These are phyloP conservation scores for Morpho achilles DNA, from an alignment of 2,888 invertebrate species.

Conservation along the genomic window DNA sequence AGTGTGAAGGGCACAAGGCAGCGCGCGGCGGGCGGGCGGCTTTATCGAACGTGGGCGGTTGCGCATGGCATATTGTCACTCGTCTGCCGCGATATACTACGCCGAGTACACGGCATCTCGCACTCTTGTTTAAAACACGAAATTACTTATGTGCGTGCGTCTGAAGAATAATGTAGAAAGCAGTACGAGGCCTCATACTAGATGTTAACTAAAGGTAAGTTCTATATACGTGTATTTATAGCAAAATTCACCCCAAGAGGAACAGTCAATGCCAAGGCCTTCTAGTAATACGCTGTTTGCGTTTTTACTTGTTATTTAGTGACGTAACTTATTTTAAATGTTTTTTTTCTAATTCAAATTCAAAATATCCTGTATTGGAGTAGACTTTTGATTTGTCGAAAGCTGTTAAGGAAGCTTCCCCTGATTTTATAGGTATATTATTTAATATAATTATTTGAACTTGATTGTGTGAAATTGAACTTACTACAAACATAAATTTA, in stretches of 20 bases:
- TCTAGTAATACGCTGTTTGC: neutral
- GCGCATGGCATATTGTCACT: constrained; percentile 42
- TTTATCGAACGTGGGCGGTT: constrained; percentile 73
- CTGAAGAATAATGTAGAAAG: constrained; percentile 47
- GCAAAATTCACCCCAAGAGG: too few relatives aligned
- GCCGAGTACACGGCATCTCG: constrained; percentile 40
- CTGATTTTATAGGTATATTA: too few relatives aligned
- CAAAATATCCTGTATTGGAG: too few relatives aligned
- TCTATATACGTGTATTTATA: neutral
- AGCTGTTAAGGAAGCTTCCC: too few relatives aligned
- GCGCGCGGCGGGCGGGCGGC: constrained; percentile 30
- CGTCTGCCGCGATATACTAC: constrained; percentile 48
- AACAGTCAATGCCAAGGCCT: neutral
- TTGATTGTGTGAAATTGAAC: too few relatives aligned
- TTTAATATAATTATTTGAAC: too few relatives aligned
- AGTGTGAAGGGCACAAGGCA: constrained; percentile 31
- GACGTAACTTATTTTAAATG: constrained; percentile 20
- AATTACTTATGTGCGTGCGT: constrained; percentile 37
- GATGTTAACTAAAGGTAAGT: constrained; percentile 50
- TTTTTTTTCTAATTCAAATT: too few relatives aligned
- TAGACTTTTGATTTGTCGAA: too few relatives aligned
- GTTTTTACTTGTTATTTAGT: constrained; percentile 1
- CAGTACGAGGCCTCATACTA: constrained; percentile 33
- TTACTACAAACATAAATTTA: too few relatives aligned
- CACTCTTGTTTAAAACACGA: constrained; percentile 37